Base-by-base conservation (phyloP, 2,888 invertebrate genomes). In the Noctua comes region DNA sequence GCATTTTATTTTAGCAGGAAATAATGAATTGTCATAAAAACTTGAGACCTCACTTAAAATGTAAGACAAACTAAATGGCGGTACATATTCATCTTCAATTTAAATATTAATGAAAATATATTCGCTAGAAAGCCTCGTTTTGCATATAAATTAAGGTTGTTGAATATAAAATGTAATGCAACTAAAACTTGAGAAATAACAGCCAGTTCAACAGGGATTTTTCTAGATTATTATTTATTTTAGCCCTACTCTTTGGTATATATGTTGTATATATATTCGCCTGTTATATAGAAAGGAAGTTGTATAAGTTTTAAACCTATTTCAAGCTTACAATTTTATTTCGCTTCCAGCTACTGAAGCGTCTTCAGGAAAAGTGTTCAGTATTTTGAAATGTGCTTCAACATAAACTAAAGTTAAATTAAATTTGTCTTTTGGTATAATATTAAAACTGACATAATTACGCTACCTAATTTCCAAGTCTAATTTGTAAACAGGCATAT, bases 21-120 rank as follows among this genome's bases (percentile, higher is more conserved):
- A 1, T 16, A 21, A 36, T 66, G 16, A 48, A 48, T 5, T 51
- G 43, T 1, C n/a, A 13, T 57, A 10, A 27, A 66, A 65, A 27
- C 10, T 66, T 77, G 31, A 51, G 16, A 59, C 43, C 54, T 27
- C 46, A 57, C 48, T 80, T 11, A 69, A 36, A 68, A n/a, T 11
- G 11, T 24, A 51, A 36, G 62, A 31, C 36, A 36, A 64, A 71
- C 48, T 75, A 72, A 72, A 84, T 75, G 68, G 8, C 43, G 36
- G 68, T 80, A 74, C 80, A 70, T 54, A 84, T 75, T 83, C 82
- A 72, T 54, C 64, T 66, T 24, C 64, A 73, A 73, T 73, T 81
- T 85, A 73, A 80, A 80, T 73, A 69, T 84, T 68, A 71, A 84
- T 80, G 57, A 80, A 80, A 83, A 76, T 85, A 77, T 77, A 77